These are phyloP conservation scores for Tenrec ecaudatus DNA, from an alignment of 2,113 vertebrate genomes.

Conservation along the genomic window DNA sequence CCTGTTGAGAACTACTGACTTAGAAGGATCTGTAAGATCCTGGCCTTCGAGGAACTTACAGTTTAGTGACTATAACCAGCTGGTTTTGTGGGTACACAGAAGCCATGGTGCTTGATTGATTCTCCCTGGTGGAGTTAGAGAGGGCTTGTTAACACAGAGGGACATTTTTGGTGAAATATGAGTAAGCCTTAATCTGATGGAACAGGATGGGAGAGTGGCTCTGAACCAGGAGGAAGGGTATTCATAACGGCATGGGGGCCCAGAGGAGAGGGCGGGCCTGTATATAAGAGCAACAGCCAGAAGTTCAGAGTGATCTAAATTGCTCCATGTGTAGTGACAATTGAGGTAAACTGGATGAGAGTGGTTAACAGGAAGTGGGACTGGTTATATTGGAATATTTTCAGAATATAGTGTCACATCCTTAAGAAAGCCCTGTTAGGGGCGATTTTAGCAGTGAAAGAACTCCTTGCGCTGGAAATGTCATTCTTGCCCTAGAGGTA, in stretches of 20 bases:
- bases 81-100: not conserved
- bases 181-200: conserved; percentile 37
- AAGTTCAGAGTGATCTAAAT: not conserved
- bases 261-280: not conserved
- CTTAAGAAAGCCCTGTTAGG: conserved; percentile 34
- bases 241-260: not conserved
- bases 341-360: not conserved
- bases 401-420: not conserved
- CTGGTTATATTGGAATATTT: conserved; percentile 43
- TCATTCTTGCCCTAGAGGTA: not conserved
- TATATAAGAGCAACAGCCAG: not conserved
- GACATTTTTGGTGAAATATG: conserved; percentile 27
- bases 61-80: conserved; percentile 16
- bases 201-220: not conserved
- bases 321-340: not conserved
- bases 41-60: conserved; percentile 18
- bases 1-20: conserved; percentile 28
- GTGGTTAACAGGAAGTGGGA: conserved; percentile 6
- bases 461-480: not conserved
- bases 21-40: conserved; percentile 42
- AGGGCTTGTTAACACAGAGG: conserved; percentile 10
- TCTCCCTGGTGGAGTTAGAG: conserved; percentile 2
- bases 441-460: conserved; percentile 55
- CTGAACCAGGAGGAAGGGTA: not conserved
- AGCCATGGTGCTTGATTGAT: not conserved